Conservation (phyloP, 35 echinoderm and acorn worm genomes). For the Amphiura filiformis region DNA sequence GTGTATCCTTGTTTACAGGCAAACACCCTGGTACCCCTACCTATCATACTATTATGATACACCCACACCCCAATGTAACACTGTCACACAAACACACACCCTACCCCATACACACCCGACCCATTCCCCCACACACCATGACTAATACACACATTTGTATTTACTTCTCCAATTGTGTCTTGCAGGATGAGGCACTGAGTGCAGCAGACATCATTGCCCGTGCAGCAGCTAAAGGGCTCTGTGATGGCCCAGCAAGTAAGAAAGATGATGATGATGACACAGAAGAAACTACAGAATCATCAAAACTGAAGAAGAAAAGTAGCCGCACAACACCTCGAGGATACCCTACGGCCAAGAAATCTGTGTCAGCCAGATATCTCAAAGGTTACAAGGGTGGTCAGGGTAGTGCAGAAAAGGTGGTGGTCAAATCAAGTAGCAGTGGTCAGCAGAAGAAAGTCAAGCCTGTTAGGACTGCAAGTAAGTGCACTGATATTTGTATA, state of each 20-base stretch:
- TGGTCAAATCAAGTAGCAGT: slow-evolving; percentile 33
- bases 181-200: slow-evolving; percentile 93
- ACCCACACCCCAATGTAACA: no score
- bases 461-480: slow-evolving; percentile 78
- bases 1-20: no score
- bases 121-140: no score
- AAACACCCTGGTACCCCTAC: no score
- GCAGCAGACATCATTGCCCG: slow-evolving; percentile 90
- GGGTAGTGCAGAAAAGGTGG: not conserved
- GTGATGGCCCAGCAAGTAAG: slow-evolving; percentile 37
- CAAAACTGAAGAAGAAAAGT: slow-evolving; percentile 55
- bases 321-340: slow-evolving; percentile 27
- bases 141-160: no score
- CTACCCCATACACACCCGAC: no score
- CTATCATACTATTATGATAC: no score
- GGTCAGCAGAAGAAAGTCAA: slow-evolving; percentile 23
- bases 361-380: not conserved
- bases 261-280: slow-evolving; percentile 27
- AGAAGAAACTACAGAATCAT: slow-evolving; percentile 29
- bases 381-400: not conserved
- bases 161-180: no score
- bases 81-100: no score
- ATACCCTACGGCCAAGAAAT: slow-evolving; percentile 19
- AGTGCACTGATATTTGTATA: slow-evolving; percentile 26
- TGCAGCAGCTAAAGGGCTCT: slow-evolving; percentile 96